phyloP scores from a whole-genome alignment of 2,888 invertebrate species.

The Aethes cnicana region DNA sequence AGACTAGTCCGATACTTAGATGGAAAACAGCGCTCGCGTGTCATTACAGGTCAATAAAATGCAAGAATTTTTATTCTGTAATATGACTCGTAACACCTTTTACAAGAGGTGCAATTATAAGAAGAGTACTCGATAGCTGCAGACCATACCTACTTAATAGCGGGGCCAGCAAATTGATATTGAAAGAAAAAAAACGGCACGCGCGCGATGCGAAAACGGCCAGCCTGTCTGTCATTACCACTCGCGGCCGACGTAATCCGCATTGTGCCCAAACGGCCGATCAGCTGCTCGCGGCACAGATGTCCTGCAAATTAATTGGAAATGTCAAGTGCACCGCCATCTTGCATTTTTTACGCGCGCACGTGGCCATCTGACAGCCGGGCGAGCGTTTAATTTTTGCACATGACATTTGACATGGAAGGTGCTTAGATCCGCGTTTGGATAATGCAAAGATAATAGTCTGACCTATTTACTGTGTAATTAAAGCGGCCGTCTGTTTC shows the following conservation, averaged over 20 bases:
- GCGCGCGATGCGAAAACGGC: slow-evolving; percentile 1
- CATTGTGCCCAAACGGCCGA: slow-evolving; percentile 19
- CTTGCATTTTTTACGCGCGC: slow-evolving; percentile 70
- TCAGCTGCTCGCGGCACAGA: slow-evolving; percentile 79
- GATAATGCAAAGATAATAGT: slow-evolving; percentile 61
- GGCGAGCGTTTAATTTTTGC: slow-evolving; percentile 58
- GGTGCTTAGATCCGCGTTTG: slow-evolving; percentile 59
- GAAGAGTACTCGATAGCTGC: neutral
- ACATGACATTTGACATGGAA: slow-evolving; percentile 44
- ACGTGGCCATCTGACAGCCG: slow-evolving; percentile 79
- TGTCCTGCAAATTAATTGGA: slow-evolving; percentile 82
- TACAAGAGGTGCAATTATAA: neutral
- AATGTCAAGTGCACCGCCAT: slow-evolving; percentile 79
- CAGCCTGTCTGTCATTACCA: slow-evolving; percentile 13
- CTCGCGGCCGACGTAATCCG: slow-evolving; percentile 23
- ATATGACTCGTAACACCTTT: neutral
- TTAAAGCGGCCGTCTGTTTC: slow-evolving; percentile 66
- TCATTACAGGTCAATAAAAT: slow-evolving; percentile 7
- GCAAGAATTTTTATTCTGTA: neutral
- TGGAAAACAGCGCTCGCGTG: neutral
- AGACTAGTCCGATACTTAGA: neutral
- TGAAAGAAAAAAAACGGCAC: neutral
- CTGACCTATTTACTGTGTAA: slow-evolving; percentile 70
- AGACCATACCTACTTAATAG: slow-evolving; percentile 1
- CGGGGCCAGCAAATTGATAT: neutral